A percentile compares a stretch with the other conserved stretches of the same genome.
These are phyloP conservation scores for Anastatus disparis DNA, from an alignment of 1,140 invertebrate species.

Conservation along the genomic window DNA sequence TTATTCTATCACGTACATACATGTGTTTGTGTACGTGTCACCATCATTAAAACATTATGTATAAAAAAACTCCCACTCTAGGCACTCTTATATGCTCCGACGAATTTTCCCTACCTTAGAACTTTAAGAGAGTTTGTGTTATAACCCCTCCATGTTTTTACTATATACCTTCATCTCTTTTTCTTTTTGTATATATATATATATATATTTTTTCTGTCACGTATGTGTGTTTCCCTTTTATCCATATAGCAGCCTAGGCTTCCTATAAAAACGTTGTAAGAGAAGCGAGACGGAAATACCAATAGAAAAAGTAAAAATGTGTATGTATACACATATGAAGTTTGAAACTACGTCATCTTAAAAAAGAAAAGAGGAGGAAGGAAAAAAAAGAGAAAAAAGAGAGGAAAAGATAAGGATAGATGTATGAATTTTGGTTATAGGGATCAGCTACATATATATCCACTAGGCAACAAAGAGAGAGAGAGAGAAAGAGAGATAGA, in stretches of 20 bases:
- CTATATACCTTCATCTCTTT: not conserved
- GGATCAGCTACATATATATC: too few species aligned
- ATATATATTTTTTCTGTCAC: not conserved
- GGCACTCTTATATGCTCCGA: too few species aligned
- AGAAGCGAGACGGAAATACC: conserved; percentile 17
- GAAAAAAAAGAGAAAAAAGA: conserved; percentile 14
- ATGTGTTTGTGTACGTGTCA: conserved; percentile 23
- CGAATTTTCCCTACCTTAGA: conserved; percentile 35
- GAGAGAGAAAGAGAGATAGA: too few species aligned
- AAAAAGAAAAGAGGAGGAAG: conserved; percentile 21
- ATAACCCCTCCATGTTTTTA: too few species aligned
- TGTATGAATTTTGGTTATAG: too few species aligned
- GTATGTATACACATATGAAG: too few species aligned
- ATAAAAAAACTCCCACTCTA: conserved; percentile 16
- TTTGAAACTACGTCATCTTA: conserved; percentile 13
- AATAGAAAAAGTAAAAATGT: too few species aligned
- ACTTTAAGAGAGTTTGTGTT: too few species aligned
- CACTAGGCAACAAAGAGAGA: too few species aligned
- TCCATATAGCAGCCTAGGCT: not conserved
- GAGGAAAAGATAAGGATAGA: not conserved
- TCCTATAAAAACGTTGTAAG: not conserved
- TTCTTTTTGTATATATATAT: too few species aligned
- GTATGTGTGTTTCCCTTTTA: conserved; percentile 1
- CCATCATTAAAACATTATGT: too few species aligned
- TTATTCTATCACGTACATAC: not conserved